Percentiles rank a stretch among this genome's conserved stretches.
These are phyloP conservation scores for Nibea coibor DNA, from an alignment of 2,113 vertebrate genomes.

Conservation along the genomic window DNA sequence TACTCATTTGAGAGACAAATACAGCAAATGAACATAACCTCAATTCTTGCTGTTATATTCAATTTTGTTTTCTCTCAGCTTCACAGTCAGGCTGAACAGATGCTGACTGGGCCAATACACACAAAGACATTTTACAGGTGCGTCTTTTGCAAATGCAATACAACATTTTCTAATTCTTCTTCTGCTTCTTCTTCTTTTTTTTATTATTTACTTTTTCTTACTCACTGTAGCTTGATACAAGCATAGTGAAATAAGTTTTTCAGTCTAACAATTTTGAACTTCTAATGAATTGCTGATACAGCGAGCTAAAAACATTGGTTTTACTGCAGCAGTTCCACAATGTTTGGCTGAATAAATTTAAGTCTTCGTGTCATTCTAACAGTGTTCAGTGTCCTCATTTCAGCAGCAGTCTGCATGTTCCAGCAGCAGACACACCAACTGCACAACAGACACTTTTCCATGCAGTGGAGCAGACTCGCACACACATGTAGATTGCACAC, in stretches of 20 bases:
- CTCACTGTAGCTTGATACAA: background rate
- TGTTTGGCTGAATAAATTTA: constrained; percentile 76
- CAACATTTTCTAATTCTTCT: background rate
- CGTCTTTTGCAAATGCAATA: background rate
- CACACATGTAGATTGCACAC: background rate
- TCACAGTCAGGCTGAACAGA: background rate
- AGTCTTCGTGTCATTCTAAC: constrained; percentile 59
- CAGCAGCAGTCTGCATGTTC: background rate
- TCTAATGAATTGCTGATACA: constrained; percentile 74
- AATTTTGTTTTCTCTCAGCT: background rate
- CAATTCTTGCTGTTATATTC: background rate
- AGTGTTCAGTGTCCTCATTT: constrained; percentile 33
- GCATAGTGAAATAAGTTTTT: constrained; percentile 16
- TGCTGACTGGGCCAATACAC: background rate
- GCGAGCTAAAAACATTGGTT: constrained; percentile 62
- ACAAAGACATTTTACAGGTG: background rate
- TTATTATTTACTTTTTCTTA: background rate
- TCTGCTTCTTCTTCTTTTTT: too few relatives aligned
- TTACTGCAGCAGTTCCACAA: constrained; percentile 62
- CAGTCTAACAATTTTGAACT: constrained; percentile 44
- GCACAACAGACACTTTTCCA: background rate
- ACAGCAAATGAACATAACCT: constrained; percentile 4
- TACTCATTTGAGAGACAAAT: background rate
- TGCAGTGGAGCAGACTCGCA: background rate
- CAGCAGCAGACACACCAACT: constrained; percentile 10